Conservation (phyloP, 2,797 vertebrate genomes). For the Poecilia velifera region DNA sequence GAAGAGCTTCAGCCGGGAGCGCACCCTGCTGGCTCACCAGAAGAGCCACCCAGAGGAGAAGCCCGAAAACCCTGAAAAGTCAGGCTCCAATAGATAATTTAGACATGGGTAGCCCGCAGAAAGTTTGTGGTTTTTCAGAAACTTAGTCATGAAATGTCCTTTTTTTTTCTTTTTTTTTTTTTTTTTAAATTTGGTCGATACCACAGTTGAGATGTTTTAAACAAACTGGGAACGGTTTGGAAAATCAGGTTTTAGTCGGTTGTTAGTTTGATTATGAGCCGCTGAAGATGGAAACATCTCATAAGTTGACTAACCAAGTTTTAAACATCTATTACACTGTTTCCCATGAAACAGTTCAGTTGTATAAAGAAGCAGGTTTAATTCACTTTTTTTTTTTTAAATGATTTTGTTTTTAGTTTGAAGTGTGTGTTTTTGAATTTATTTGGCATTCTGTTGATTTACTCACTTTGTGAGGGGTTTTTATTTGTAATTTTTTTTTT, state of each 20-base stretch:
- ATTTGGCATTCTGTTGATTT: constrained; percentile 58
- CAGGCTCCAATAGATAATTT: constrained; percentile 81
- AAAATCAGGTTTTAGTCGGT: constrained; percentile 60
- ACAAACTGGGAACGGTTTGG: constrained; percentile 28
- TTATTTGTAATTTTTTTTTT: constrained; percentile 25
- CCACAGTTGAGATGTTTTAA: constrained; percentile 36
- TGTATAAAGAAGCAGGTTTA: constrained; percentile 60
- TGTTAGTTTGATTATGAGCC: constrained; percentile 45
- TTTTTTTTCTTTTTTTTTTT: constrained; percentile 16
- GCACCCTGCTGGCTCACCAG: constrained; percentile 83
- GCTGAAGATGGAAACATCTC: constrained; percentile 40
- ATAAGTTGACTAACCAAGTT: constrained; percentile 68
- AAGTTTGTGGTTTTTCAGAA: constrained; percentile 48
- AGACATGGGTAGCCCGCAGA: constrained; percentile 35
- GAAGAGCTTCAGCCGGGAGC: constrained; percentile 84
- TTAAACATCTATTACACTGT: constrained; percentile 40
- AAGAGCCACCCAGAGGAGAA: constrained; percentile 77
- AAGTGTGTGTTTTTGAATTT: constrained; percentile 63
- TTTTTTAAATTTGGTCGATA: constrained; percentile 26
- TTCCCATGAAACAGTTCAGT: constrained; percentile 53
- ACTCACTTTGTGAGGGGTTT: constrained; percentile 47
- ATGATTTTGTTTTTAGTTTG: constrained; percentile 66
- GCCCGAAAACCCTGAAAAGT: constrained; percentile 69
- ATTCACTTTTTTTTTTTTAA: constrained; percentile 74
- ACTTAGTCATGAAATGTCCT: constrained; percentile 54